These are phyloP conservation scores for Sebastes vulpes DNA, from an alignment of 2,797 vertebrate genomes.

Conservation along the genomic window DNA sequence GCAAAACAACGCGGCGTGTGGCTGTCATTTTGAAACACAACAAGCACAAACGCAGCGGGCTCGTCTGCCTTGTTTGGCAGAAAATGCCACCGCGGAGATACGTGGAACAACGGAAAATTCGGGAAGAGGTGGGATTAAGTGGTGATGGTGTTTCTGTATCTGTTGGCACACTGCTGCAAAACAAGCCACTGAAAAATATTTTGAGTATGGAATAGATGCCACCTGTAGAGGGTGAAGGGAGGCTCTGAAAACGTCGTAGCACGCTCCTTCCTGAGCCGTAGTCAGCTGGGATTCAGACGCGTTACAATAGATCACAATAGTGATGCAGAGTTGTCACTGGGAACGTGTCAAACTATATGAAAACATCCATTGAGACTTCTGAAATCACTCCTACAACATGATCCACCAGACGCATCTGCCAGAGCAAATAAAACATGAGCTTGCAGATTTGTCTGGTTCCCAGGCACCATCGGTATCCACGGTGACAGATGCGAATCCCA, in stretches of 20 bases:
- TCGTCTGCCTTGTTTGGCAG: not conserved
- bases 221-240: not conserved
- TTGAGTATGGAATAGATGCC: no score
- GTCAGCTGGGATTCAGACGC: not conserved
- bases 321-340: not conserved
- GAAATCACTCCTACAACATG: not conserved
- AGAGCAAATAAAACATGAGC: not conserved
- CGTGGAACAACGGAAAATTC: not conserved
- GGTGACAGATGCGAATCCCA: not conserved
- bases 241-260: not conserved
- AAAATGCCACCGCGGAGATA: not conserved
- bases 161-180: not conserved
- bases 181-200: not conserved
- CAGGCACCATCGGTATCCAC: no score
- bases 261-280: not conserved
- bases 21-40: slow-evolving; percentile 16
- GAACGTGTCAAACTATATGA: not conserved
- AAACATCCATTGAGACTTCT: not conserved
- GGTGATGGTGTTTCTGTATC: not conserved
- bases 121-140: not conserved
- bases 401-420: not conserved
- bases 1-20: not conserved
- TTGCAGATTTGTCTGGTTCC: not conserved
- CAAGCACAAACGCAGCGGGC: fast-evolving
- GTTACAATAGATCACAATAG: not conserved